Percentiles rank a stretch among this genome's conserved stretches.
phyloP scores from a whole-genome alignment of 2,113 vertebrate species.

The Barnardius zonarius region DNA sequence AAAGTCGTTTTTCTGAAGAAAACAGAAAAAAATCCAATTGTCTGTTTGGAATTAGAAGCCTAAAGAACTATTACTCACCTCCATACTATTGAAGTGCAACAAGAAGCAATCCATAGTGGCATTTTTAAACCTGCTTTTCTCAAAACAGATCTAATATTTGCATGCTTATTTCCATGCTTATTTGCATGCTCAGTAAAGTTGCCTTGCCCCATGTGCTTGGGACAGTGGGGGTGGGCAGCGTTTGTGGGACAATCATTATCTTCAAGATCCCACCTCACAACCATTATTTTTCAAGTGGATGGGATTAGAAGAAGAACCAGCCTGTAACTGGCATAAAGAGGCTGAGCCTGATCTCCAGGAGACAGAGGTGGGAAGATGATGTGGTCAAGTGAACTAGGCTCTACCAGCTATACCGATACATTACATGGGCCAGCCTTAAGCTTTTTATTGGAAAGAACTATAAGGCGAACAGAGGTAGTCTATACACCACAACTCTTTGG shows the following conservation, averaged over 20 bases:
- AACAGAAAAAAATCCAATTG: background rate
- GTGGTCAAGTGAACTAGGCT: background rate
- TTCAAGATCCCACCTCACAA: background rate
- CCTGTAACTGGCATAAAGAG: background rate
- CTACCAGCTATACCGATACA: background rate
- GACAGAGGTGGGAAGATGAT: background rate
- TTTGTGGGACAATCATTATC: background rate
- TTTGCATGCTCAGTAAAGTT: background rate
- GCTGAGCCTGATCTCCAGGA: background rate
- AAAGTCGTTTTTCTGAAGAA: slow-evolving; percentile 3
- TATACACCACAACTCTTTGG: background rate
- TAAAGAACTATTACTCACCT: background rate
- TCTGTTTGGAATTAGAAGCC: background rate
- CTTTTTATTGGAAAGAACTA: background rate
- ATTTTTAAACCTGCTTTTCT: background rate
- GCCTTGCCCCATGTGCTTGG: background rate
- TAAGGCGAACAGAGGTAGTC: background rate
- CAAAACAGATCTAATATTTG: background rate
- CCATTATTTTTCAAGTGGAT: background rate
- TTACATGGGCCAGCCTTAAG: background rate
- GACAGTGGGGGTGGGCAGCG: background rate
- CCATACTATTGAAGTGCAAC: background rate
- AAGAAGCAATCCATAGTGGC: background rate
- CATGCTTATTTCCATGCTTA: background rate
- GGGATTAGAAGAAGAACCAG: background rate